These are phyloP conservation scores for Natrix natrix DNA, from an alignment of 2,797 vertebrate species.

Conservation along the genomic window DNA sequence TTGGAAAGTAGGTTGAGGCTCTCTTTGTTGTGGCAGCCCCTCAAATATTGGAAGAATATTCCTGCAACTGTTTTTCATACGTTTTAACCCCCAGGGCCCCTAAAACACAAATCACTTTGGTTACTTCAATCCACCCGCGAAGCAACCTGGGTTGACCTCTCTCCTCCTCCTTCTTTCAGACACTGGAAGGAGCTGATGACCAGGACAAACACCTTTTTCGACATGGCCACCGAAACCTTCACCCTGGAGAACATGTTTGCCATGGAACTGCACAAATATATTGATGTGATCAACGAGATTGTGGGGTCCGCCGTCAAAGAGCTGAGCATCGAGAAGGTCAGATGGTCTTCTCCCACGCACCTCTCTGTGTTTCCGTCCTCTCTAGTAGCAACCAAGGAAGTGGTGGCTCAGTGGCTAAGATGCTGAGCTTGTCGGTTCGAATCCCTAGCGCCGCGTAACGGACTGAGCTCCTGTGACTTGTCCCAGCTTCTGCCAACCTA, in stretches of 20 bases:
- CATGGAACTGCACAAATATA: slow-evolving; percentile 89
- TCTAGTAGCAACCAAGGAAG: neutral
- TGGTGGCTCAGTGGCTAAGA: no score
- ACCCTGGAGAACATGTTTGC: slow-evolving; percentile 96
- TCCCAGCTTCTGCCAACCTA: no score
- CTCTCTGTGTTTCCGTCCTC: neutral
- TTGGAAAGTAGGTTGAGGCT: accelerated
- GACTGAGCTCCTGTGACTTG: no score
- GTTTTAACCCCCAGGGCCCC: neutral
- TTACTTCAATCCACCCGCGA: neutral
- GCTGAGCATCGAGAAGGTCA: slow-evolving; percentile 91
- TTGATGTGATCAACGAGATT: slow-evolving; percentile 83
- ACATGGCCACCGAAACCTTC: slow-evolving; percentile 87
- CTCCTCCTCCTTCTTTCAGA: slow-evolving; percentile 63
- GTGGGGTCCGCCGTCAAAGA: slow-evolving; percentile 90
- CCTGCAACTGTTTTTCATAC: neutral
- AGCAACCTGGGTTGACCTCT: neutral
- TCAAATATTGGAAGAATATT: neutral
- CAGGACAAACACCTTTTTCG: slow-evolving; percentile 83
- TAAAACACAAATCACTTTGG: neutral
- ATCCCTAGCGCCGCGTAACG: no score
- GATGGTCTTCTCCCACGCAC: neutral
- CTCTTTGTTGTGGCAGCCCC: neutral
- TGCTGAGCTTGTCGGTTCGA: no score
- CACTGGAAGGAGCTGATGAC: slow-evolving; percentile 94